These are phyloP conservation scores for Blastobasis lacticolella DNA, from an alignment of 2,888 invertebrate species.

Conservation along the genomic window DNA sequence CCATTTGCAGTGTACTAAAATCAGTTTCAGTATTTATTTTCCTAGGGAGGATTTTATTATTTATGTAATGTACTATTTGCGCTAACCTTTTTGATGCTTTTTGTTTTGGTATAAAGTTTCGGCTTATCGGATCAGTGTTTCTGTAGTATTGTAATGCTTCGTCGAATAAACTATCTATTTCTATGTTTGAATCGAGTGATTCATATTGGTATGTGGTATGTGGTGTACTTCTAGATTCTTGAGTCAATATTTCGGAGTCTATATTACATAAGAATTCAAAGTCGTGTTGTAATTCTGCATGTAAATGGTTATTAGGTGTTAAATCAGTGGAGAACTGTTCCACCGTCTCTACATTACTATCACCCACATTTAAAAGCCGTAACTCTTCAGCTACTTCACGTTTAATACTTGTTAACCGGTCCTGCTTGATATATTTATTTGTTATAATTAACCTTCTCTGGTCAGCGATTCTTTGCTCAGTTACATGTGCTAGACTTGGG, in stretches of 20 bases:
- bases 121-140: background rate
- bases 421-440: too few species aligned
- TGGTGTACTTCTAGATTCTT: too few species aligned
- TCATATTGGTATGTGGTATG: background rate
- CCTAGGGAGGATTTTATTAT: too few species aligned
- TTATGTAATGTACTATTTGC: slow-evolving; percentile 7
- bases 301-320: too few species aligned
- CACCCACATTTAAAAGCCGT: too few species aligned
- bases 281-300: too few species aligned
- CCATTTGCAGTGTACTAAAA: slow-evolving; percentile 3
- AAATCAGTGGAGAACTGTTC: too few species aligned
- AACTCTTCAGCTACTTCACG: too few species aligned
- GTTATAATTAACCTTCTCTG: slow-evolving; percentile 11
- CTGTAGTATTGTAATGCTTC: background rate
- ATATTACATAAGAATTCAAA: too few species aligned
- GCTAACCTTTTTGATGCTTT: slow-evolving; percentile 9
- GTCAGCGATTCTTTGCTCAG: slow-evolving; percentile 13
- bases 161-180: slow-evolving; percentile 4
- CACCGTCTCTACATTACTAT: too few species aligned
- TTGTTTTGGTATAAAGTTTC: slow-evolving; percentile 12
- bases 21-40: background rate
- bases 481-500: slow-evolving; percentile 8
- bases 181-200: background rate
- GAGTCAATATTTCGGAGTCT: too few species aligned
- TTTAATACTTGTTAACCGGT: too few species aligned